These are phyloP conservation scores for Mactromeris polynyma DNA, from an alignment of 2,888 invertebrate species.

Conservation along the genomic window DNA sequence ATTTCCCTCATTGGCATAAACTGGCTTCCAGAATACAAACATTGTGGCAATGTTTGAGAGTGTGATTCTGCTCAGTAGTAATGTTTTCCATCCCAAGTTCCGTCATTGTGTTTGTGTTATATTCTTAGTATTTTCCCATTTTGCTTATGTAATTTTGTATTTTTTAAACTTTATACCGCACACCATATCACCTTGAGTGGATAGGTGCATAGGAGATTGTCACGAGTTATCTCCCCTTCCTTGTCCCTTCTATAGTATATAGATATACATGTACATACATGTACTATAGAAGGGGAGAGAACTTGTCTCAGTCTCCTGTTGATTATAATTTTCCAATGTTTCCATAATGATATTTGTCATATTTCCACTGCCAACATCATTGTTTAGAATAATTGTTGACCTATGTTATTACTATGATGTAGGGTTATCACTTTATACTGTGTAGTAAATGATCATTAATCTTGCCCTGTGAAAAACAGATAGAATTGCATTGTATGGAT, in stretches of 20 bases:
- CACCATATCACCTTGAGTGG: not conserved
- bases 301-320: no score
- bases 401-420: not conserved
- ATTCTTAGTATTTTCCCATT: not conserved
- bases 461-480: not conserved
- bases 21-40: no score
- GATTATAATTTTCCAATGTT: no score
- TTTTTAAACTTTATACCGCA: not conserved
- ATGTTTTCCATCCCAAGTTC: not conserved
- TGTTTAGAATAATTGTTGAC: not conserved
- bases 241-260: no score
- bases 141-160: not conserved
- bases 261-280: no score
- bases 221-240: no score
- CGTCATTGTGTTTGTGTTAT: not conserved
- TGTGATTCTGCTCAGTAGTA: no score
- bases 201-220: no score
- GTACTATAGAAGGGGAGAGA: no score
- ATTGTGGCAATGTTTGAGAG: no score
- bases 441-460: not conserved
- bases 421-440: not conserved
- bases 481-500: not conserved
- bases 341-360: not conserved
- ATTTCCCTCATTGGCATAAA: no score
- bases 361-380: constrained; percentile 1